Conservation (phyloP, 2,888 invertebrate genomes). For the Scelioninae gen. 1 region DNA sequence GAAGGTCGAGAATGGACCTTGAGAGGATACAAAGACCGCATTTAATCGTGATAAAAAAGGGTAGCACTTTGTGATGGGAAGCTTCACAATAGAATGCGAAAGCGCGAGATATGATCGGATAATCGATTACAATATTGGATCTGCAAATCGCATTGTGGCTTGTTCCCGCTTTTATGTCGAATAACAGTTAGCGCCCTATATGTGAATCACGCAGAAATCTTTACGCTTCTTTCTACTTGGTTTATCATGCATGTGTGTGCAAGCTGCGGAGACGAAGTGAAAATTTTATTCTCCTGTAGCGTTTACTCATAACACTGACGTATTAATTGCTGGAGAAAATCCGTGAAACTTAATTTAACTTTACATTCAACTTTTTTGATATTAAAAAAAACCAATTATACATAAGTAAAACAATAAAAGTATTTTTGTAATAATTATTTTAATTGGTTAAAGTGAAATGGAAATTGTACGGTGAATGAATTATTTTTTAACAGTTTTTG, state of each 20-base stretch:
- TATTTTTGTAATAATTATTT: too few species aligned
- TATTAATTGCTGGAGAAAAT: slow-evolving; percentile 78
- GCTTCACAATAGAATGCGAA: slow-evolving; percentile 46
- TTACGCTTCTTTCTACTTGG: slow-evolving; percentile 76
- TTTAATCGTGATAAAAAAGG: slow-evolving; percentile 44
- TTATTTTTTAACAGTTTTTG: slow-evolving; percentile 3
- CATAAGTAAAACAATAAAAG: too few species aligned
- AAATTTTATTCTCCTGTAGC: slow-evolving; percentile 74
- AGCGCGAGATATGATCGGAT: slow-evolving; percentile 32
- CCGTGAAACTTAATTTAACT: slow-evolving; percentile 53
- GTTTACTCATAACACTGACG: slow-evolving; percentile 51
- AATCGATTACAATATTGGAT: slow-evolving; percentile 58
- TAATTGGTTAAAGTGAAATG: too few species aligned
- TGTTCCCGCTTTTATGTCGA: slow-evolving; percentile 75
- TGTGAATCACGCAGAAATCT: slow-evolving; percentile 81
- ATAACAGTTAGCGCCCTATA: slow-evolving; percentile 82
- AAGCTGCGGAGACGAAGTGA: slow-evolving; percentile 73
- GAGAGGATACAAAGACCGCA: slow-evolving; percentile 49
- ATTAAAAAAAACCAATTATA: too few species aligned
- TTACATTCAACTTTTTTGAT: too few species aligned
- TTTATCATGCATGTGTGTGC: slow-evolving; percentile 77
- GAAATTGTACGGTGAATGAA: too few species aligned
- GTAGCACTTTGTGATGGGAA: slow-evolving; percentile 42
- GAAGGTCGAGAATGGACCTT: slow-evolving; percentile 50
- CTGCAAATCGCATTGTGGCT: slow-evolving; percentile 48